Evolutionary conservation across 2,113 vertebrate genomes (phyloP).

Genomic region (Actinemys pallida): DNA sequence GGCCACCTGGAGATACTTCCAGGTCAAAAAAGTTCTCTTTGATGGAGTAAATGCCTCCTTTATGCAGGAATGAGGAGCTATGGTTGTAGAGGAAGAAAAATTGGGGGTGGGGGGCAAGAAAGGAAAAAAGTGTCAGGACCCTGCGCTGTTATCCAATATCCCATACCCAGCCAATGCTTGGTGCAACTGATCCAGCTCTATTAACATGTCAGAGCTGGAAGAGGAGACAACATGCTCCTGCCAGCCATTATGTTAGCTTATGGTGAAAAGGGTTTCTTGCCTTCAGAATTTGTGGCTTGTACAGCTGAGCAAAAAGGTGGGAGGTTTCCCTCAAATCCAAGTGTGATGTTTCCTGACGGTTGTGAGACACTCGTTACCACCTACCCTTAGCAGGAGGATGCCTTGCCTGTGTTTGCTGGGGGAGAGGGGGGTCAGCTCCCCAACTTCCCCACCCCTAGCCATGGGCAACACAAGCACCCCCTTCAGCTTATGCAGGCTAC

Average conservation of each 20-base stretch:
- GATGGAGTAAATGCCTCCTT: accelerated
- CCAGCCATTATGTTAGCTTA: not conserved
- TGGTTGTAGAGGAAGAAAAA: not conserved
- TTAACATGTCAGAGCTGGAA: not conserved
- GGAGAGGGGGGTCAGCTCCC: not conserved
- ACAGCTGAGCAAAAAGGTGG: not conserved
- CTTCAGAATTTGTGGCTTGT: not conserved
- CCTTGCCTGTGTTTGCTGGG: not conserved
- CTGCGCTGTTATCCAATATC: not conserved
- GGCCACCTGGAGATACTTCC: not conserved
- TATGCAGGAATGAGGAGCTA: not conserved
- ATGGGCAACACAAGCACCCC: not conserved
- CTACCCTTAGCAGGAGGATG: not conserved
- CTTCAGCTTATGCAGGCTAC: not conserved
- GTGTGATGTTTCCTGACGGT: too few relatives aligned
- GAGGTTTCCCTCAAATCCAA: not conserved
- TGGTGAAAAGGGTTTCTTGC: not conserved
- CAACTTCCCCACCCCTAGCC: too few relatives aligned
- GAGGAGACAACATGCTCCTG: accelerated
- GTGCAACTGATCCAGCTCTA: accelerated
- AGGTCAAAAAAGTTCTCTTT: accelerated
- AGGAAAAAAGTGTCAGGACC: not conserved
- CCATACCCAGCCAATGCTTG: not conserved
- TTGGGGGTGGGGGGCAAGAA: not conserved
- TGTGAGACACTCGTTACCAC: not conserved